Conservation (phyloP, 2,113 vertebrate species). For the Baryphthengus martii region DNA sequence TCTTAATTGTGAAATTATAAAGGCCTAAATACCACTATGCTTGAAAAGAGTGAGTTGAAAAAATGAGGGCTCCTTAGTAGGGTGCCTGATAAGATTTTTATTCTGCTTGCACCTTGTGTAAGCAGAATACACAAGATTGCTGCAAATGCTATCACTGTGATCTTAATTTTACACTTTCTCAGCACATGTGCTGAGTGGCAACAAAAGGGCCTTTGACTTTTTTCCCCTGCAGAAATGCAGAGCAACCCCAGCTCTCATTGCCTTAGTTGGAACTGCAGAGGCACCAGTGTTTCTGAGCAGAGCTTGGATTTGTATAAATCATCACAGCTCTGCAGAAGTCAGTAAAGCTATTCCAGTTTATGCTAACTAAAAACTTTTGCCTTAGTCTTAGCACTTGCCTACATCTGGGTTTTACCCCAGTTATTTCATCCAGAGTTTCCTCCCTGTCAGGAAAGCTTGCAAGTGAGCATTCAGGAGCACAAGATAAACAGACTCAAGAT, state of each 20-base stretch:
- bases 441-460: background rate
- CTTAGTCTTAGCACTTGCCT: background rate
- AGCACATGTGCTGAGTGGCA: background rate
- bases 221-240: background rate
- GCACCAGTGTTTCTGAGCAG: background rate
- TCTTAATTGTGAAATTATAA: background rate
- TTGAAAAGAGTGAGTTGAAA: background rate
- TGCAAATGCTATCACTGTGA: background rate
- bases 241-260: background rate
- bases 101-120: background rate
- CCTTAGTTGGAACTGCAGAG: background rate
- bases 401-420: background rate
- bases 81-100: background rate
- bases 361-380: background rate
- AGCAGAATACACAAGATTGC: background rate
- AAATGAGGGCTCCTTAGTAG: background rate
- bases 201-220: conserved; percentile 33
- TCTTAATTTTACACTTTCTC: background rate
- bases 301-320: background rate
- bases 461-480: background rate
- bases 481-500: background rate
- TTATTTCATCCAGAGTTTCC: background rate
- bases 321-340: background rate
- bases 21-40: background rate
- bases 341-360: background rate